A percentile compares a stretch with the other conserved stretches of the same genome.
These are phyloP conservation scores for Cephus pulcher DNA, from an alignment of 2,888 invertebrate genomes.

Conservation along the genomic window DNA sequence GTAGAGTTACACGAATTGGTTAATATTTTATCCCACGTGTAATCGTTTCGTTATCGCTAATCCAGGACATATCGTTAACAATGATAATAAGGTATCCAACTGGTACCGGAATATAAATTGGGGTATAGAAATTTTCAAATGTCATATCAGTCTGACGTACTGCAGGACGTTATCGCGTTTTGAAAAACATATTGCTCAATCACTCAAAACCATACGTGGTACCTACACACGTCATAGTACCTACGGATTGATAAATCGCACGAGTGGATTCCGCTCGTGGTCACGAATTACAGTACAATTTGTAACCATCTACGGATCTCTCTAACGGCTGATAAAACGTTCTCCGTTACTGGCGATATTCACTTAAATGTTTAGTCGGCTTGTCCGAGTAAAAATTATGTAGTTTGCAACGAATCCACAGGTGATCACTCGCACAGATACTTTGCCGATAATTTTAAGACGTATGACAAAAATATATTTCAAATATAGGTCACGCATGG, in stretches of 20 bases:
- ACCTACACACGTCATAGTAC: neutral
- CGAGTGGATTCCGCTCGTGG: neutral
- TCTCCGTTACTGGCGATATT: neutral
- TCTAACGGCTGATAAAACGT: neutral
- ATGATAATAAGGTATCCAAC: neutral
- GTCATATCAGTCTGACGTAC: neutral
- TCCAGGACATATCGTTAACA: neutral
- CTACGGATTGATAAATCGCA: neutral
- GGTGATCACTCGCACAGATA: neutral
- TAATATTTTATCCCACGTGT: neutral
- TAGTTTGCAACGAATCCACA: neutral
- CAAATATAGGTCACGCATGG: neutral
- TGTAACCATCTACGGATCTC: neutral
- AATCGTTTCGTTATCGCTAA: neutral
- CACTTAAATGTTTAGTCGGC: neutral
- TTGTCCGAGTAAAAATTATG: neutral
- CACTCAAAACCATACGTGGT: neutral
- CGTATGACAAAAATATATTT: too few relatives aligned
- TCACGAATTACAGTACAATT: neutral
- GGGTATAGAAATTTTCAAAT: neutral
- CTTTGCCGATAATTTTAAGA: neutral
- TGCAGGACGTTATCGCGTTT: neutral
- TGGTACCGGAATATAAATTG: neutral
- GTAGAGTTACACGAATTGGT: neutral
- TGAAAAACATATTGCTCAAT: neutral